Percentiles rank a stretch among this genome's conserved stretches.
Evolutionary conservation across 2,113 vertebrate species (phyloP).

Genomic region (Crocuta crocuta): DNA sequence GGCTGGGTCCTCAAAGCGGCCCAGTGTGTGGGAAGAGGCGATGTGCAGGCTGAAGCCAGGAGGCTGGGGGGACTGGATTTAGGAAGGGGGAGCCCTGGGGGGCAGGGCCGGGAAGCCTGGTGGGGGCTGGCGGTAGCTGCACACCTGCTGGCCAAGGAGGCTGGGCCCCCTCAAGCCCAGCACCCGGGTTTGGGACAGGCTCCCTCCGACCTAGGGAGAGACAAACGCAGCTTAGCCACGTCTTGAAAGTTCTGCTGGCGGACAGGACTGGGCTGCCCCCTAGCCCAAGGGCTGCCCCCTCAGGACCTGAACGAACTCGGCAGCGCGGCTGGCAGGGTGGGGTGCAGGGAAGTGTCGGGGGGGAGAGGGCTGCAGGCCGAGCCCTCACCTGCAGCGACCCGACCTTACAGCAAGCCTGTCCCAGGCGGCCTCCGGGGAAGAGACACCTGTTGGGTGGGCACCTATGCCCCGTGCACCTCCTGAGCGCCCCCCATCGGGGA

Average conservation of each 20-base stretch:
- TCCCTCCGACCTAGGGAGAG: constrained; percentile 62
- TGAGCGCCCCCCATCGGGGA: constrained; percentile 52
- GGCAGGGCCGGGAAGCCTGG: fast-evolving
- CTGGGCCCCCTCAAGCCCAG: constrained; percentile 31
- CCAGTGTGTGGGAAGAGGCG: constrained; percentile 72
- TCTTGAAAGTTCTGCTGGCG: constrained; percentile 78
- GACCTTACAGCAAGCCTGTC: too few relatives aligned
- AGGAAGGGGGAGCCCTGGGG: background rate
- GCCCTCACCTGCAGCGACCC: background rate
- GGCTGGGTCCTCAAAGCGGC: constrained; percentile 72
- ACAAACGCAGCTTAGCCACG: constrained; percentile 66
- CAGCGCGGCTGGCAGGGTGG: background rate
- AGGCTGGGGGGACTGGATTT: background rate
- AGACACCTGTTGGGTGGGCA: constrained; percentile 84
- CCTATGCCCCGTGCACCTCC: constrained; percentile 60
- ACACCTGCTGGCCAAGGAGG: constrained; percentile 28
- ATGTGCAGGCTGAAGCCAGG: too few relatives aligned
- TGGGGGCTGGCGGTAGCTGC: background rate
- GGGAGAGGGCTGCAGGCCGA: background rate
- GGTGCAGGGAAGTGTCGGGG: background rate
- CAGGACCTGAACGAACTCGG: background rate
- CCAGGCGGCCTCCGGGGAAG: background rate
- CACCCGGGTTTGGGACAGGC: constrained; percentile 51
- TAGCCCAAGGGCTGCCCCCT: background rate
- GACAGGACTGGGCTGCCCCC: background rate